phyloP scores from a whole-genome alignment of 2,888 invertebrate species.

The Sarcophaga caerulescens region DNA sequence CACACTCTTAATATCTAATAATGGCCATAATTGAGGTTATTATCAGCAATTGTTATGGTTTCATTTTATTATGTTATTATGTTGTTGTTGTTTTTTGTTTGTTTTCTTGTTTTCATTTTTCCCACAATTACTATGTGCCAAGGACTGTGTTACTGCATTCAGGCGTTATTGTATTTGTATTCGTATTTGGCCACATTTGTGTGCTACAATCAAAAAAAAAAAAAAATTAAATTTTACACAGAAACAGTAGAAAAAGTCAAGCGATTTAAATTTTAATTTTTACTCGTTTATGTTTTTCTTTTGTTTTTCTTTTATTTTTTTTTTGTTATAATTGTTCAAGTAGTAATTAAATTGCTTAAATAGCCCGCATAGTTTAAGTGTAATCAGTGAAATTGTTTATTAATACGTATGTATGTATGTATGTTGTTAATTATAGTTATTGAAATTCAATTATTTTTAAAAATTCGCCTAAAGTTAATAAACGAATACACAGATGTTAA shows the following conservation, averaged over 20 bases:
- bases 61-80: slow-evolving; percentile 9
- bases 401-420: neutral
- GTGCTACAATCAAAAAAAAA: slow-evolving; percentile 40
- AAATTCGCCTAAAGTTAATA: too few species aligned
- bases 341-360: slow-evolving; percentile 19
- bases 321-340: neutral
- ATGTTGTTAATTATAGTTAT: too few species aligned
- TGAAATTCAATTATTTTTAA: too few species aligned
- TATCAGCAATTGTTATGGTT: slow-evolving; percentile 52
- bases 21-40: slow-evolving; percentile 52
- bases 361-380: neutral
- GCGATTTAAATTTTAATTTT: neutral
- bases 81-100: slow-evolving; percentile 4
- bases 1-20: slow-evolving; percentile 53
- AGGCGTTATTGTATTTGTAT: slow-evolving; percentile 24
- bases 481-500: neutral
- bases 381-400: neutral
- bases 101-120: too few species aligned
- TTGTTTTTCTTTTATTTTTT: too few species aligned
- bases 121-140: slow-evolving; percentile 26
- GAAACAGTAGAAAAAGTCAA: slow-evolving; percentile 22
- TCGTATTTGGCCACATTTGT: slow-evolving; percentile 29
- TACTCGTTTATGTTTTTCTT: neutral
- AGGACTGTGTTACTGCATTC: slow-evolving; percentile 24
- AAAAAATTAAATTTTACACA: slow-evolving; percentile 37